Evolutionary conservation across 2,113 vertebrate species (phyloP).

Genomic region (Notarius lentiginosus): DNA sequence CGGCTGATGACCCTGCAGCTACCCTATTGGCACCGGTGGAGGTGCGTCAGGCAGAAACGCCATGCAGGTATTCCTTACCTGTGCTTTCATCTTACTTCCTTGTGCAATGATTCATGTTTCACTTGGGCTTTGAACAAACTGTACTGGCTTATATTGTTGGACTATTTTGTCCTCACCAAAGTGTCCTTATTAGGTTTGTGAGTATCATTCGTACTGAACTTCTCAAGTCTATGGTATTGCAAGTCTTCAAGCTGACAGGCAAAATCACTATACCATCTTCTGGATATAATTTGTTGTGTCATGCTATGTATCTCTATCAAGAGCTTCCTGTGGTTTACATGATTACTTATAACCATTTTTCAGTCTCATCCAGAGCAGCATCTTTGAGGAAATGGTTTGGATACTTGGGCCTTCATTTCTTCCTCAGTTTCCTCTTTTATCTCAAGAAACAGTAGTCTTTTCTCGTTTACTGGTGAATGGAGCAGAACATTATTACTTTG

Average conservation of each 20-base stretch:
- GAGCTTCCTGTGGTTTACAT: neutral
- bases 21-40: too few relatives aligned
- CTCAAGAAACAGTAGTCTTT: neutral
- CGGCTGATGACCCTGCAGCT: too few relatives aligned
- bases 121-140: neutral
- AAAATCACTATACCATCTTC: neutral
- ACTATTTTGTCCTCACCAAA: neutral
- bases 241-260: neutral
- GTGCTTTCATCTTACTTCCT: neutral
- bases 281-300: neutral
- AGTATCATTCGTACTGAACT: neutral
- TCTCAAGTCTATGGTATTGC: neutral
- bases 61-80: too few relatives aligned
- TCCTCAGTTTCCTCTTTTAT: neutral
- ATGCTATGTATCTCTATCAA: neutral
- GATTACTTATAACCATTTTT: constrained; percentile 7
- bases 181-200: neutral
- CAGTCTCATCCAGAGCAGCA: neutral
- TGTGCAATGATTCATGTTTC: neutral
- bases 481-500: constrained; percentile 6
- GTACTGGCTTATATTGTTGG: neutral
- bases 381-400: neutral
- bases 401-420: neutral
- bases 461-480: constrained; percentile 8
- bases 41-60: too few relatives aligned